phyloP scores from a whole-genome alignment of 1,140 invertebrate species.

The Cotesia chilonis region DNA sequence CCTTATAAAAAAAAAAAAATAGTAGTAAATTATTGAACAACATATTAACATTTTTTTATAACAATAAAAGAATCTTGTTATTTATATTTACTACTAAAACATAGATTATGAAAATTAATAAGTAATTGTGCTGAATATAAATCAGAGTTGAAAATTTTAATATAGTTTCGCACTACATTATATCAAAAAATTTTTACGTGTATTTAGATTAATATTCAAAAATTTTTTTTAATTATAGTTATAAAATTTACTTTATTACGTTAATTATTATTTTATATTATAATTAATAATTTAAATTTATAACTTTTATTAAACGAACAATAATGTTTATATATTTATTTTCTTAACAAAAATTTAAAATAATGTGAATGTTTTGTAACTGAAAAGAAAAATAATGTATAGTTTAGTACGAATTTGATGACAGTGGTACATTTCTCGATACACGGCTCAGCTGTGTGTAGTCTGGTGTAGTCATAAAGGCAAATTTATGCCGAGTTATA shows the following conservation, averaged over 20 bases:
- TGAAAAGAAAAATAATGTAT: conserved; percentile 20
- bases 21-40: background rate
- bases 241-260: no score
- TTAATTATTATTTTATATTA: no score
- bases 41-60: background rate
- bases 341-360: background rate
- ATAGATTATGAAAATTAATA: no score
- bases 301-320: no score
- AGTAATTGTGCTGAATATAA: conserved; percentile 7
- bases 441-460: conserved; percentile 55
- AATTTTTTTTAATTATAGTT: background rate
- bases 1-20: background rate
- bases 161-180: background rate
- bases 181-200: no score
- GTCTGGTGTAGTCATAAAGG: conserved; percentile 41
- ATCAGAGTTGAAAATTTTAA: conserved; percentile 4
- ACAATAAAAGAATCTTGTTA: no score
- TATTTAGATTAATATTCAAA: background rate
- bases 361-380: conserved; percentile 20
- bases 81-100: no score
- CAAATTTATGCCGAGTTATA: conserved; percentile 41
- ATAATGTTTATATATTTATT: conserved; percentile 1
- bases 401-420: conserved; percentile 40
- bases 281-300: no score
- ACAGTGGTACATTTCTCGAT: conserved; percentile 50